phyloP scores from a whole-genome alignment of 2,888 invertebrate species.

The Scotopteryx bipunctaria region DNA sequence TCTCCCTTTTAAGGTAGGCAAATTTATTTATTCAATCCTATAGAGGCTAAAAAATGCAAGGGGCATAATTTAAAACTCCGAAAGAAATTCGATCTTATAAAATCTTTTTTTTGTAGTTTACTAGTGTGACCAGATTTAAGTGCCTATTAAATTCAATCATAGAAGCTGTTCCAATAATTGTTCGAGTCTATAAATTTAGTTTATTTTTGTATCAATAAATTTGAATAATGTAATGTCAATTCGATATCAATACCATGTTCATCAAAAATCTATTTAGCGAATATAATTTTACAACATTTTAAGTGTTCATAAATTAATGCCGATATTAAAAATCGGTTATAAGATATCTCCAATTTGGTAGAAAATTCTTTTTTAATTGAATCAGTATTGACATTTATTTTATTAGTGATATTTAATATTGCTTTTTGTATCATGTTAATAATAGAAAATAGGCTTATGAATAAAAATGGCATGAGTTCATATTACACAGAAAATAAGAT shows the following conservation, averaged over 20 bases:
- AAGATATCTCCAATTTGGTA: conserved; percentile 37
- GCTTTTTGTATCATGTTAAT: conserved; percentile 15
- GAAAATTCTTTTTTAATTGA: conserved; percentile 28
- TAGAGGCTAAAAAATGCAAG: too few species aligned
- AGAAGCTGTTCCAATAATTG: neutral
- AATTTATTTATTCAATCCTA: neutral
- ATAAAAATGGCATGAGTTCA: neutral
- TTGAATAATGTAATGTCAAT: neutral
- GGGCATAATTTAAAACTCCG: too few species aligned
- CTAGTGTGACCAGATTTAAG: too few species aligned
- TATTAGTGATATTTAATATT: conserved; percentile 10
- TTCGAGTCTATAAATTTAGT: neutral
- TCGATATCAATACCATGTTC: neutral
- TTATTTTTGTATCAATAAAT: too few species aligned
- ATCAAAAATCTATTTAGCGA: conserved; percentile 33
- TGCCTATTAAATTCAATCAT: too few species aligned
- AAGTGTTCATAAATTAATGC: conserved; percentile 49
- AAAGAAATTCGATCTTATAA: too few species aligned
- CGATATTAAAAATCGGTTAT: conserved; percentile 48
- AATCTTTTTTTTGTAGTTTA: too few species aligned
- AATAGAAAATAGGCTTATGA: neutral
- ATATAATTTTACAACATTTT: conserved; percentile 49
- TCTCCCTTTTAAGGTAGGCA: neutral
- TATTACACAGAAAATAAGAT: too few species aligned
- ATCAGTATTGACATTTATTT: conserved; percentile 16